phyloP scores from a whole-genome alignment of 2,888 invertebrate genomes.

The Drosophila acutilabella region DNA sequence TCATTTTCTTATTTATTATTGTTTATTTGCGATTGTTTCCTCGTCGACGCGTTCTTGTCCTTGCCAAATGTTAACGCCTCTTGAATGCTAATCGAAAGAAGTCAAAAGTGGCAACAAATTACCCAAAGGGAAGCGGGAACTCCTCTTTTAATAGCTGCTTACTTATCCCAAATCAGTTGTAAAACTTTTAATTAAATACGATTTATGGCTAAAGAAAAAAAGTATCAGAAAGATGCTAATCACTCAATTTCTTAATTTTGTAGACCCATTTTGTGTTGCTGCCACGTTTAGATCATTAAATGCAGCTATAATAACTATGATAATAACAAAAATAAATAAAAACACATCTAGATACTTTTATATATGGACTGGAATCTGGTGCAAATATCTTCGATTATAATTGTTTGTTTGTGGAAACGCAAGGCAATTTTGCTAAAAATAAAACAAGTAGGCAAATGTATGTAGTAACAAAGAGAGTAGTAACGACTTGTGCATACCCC shows the following conservation, averaged over 20 bases:
- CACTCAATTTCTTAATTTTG: too few species aligned
- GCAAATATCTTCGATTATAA: slow-evolving; percentile 13
- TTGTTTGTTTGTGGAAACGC: slow-evolving; percentile 61
- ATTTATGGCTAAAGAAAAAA: too few species aligned
- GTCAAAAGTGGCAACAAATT: not conserved
- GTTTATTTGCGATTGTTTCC: slow-evolving; percentile 22
- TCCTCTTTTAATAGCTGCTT: not conserved
- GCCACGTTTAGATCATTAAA: slow-evolving; percentile 10
- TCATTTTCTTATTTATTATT: slow-evolving; percentile 28
- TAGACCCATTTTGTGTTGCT: slow-evolving; percentile 7
- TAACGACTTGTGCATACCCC: slow-evolving; percentile 7
- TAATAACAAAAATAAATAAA: slow-evolving; percentile 1
- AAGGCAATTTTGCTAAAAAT: slow-evolving; percentile 59
- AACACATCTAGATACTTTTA: not conserved
- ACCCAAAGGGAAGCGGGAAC: too few species aligned
- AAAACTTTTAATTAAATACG: too few species aligned
- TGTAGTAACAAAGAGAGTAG: slow-evolving; percentile 18
- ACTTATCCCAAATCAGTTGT: not conserved
- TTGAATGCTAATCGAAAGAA: slow-evolving; percentile 12
- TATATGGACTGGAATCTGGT: slow-evolving; percentile 9
- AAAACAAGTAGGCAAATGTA: slow-evolving; percentile 54
- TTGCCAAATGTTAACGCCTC: slow-evolving; percentile 69
- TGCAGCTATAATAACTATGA: not conserved
- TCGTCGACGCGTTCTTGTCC: slow-evolving; percentile 55
- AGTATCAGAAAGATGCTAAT: too few species aligned